Conservation (phyloP, 2,797 vertebrate species). For the Crocidura indochinensis region DNA sequence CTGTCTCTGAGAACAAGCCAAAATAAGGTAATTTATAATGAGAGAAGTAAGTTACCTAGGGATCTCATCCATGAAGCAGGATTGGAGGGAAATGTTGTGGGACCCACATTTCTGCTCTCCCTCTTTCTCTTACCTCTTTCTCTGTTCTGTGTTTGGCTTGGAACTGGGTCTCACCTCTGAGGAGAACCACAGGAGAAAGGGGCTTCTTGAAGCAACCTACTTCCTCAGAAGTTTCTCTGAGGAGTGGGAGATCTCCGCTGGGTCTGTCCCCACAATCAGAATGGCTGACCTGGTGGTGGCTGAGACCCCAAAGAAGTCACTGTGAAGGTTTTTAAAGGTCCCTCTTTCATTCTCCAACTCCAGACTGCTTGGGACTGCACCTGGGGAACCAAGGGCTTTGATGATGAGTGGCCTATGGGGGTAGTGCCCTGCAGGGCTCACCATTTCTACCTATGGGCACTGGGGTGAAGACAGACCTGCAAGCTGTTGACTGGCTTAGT, state of each 20-base stretch:
- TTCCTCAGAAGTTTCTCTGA: background rate
- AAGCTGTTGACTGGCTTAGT: background rate
- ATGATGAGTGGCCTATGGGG: too few species aligned
- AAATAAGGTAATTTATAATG: conserved; percentile 58
- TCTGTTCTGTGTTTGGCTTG: background rate
- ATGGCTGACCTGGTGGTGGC: background rate
- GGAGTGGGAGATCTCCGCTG: background rate
- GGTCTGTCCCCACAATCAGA: too few species aligned
- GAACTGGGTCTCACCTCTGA: rapidly evolving
- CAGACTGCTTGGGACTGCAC: background rate
- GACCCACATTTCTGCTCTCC: background rate
- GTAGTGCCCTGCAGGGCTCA: background rate
- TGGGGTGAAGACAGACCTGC: background rate
- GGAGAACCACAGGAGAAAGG: background rate
- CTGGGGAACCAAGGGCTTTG: too few species aligned
- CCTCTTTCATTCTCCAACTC: background rate
- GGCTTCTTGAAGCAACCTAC: background rate
- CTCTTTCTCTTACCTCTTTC: conserved; percentile 75
- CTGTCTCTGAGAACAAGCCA: conserved; percentile 65
- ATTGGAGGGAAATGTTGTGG: background rate
- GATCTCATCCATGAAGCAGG: conserved; percentile 34
- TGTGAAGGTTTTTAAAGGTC: background rate
- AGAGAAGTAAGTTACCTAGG: conserved; percentile 72
- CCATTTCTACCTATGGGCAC: too few species aligned
- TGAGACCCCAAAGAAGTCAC: too few species aligned